Evolutionary conservation across 2,797 vertebrate genomes (phyloP), one percentile per base, ranked within the genome.

Genomic region (Emydoidea blandingii): DNA sequence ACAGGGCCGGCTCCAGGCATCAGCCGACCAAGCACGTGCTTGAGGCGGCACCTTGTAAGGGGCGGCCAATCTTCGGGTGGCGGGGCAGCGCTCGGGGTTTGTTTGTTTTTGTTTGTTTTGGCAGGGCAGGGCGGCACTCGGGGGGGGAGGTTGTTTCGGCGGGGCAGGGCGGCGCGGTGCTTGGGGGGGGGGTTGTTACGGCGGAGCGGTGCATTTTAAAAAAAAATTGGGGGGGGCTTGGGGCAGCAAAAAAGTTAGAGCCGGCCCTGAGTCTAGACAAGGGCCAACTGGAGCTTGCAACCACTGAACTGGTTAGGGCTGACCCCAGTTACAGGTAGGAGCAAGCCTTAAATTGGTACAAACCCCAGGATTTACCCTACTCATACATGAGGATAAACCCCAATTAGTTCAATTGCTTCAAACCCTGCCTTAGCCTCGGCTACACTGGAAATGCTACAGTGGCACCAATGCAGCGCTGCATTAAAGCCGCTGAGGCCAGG

Each of bases 381-480:
- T 9, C 41, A 12, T 0, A n/a, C 44, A 9, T 83, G 11, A 4
- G 0, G 1, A 37, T 41, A 23, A 53, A 12, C 2, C 2, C 57
- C 2, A 27, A 6, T 12, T 15, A 18, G 50, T 68, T 31, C 44
- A 8, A 49, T 0, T 7, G 79, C 76, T 29, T 27, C 81, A 49
- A 81, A 50, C 29, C 34, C 54, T 27, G 10, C 49, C 59, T 1
- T 1, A 21, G 8, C 16, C 34, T 3, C 5, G 3, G 41, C 68
- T 25, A 41, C 37, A 72, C 19, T 41, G 41, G 37, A 41, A 62
- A 62, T 19, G 16, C 62, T 68, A 37, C 34, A 19, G 34, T 8
- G 62, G 16, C 34, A 65, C 62, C 5, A 8, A 16, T 8, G 6
- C 31, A n/a, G 59, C 11, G 12, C 27, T 31, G 29, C 27, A 59